These are phyloP conservation scores for Anguilla anguilla DNA, from an alignment of 2,797 vertebrate species.

Conservation along the genomic window DNA sequence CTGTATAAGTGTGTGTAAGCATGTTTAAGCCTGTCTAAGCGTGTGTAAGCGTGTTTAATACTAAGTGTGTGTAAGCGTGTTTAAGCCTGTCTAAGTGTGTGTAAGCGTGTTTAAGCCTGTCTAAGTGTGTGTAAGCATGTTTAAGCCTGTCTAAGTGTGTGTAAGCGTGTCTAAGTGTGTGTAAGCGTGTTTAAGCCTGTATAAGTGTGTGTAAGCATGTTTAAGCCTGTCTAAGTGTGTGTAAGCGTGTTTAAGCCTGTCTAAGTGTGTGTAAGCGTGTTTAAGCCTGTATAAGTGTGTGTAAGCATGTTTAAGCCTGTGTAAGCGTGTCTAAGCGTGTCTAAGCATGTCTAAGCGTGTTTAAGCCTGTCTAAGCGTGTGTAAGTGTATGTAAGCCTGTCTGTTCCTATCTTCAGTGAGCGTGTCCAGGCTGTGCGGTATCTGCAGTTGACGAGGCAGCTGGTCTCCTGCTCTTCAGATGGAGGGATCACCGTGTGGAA, in stretches of 20 bases:
- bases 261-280: background rate
- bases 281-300: too few relatives aligned
- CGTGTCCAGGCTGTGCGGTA: slow-evolving; percentile 91
- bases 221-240: slow-evolving; percentile 7
- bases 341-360: slow-evolving; percentile 1
- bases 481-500: slow-evolving; percentile 97
- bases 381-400: background rate
- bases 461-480: slow-evolving; percentile 91
- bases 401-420: slow-evolving; percentile 73
- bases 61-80: too few relatives aligned
- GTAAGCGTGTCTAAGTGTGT: background rate
- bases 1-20: too few relatives aligned
- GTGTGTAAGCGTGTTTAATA: too few relatives aligned
- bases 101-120: too few relatives aligned
- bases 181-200: background rate
- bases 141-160: background rate
- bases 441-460: slow-evolving; percentile 86
- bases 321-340: background rate
- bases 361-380: background rate
- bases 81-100: background rate
- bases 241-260: background rate
- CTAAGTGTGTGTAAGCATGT: too few relatives aligned
- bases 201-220: background rate
- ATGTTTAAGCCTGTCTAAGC: too few relatives aligned
- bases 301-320: background rate